These are phyloP conservation scores for Drosophila fulvimacula DNA, from an alignment of 2,888 invertebrate genomes.

Conservation along the genomic window DNA sequence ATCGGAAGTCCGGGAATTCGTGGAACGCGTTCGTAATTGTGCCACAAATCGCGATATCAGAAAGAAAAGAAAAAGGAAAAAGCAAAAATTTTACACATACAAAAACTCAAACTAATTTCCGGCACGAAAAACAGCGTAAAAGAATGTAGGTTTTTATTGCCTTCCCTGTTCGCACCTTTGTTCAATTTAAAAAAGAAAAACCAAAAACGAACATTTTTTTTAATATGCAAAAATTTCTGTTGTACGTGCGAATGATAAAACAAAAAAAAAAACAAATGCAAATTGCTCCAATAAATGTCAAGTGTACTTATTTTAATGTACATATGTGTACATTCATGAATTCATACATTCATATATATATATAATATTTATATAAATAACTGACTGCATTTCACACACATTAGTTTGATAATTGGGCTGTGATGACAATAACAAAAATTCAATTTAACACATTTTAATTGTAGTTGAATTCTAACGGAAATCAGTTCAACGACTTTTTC, in stretches of 20 bases:
- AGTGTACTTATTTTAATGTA: neutral
- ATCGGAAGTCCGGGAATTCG: conserved; percentile 45
- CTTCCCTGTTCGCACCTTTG: conserved; percentile 2
- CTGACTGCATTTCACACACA: conserved; percentile 7
- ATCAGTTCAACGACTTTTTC: conserved; percentile 51
- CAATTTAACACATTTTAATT: conserved; percentile 17
- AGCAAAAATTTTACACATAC: neutral
- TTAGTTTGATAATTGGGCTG: conserved; percentile 13
- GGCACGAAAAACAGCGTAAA: conserved; percentile 25
- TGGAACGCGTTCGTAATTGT: conserved; percentile 34
- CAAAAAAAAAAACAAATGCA: conserved; percentile 50
- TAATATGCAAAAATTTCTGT: neutral
- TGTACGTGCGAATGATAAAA: conserved; percentile 38
- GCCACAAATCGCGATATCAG: conserved; percentile 5
- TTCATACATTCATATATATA: neutral
- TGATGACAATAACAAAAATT: conserved; percentile 2
- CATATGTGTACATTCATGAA: neutral
- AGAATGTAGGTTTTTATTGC: conserved; percentile 41
- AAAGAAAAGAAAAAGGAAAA: neutral
- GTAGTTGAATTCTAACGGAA: conserved; percentile 37
- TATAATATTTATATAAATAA: neutral
- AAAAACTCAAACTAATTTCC: conserved; percentile 43
- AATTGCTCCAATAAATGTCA: conserved; percentile 31
- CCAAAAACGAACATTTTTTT: neutral
- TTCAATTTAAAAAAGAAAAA: neutral